Evolutionary conservation across 2,797 vertebrate species (phyloP).

Genomic region (Schizothorax lantsangensis): DNA sequence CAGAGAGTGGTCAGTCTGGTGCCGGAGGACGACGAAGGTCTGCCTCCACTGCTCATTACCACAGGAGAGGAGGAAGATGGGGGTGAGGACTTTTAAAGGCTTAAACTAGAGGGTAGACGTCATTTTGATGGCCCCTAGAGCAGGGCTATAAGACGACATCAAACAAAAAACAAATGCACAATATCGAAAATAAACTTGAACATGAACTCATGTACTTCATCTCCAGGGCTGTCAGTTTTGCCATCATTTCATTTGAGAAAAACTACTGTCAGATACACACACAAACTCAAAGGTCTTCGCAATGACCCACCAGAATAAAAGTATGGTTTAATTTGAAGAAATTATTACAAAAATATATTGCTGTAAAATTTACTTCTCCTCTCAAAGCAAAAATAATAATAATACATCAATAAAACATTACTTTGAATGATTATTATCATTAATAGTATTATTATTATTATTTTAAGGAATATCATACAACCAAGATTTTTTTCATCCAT

Average conservation of each 20-base stretch:
- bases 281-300: neutral
- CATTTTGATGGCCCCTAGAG: neutral
- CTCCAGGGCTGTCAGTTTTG: too few species aligned
- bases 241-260: too few species aligned
- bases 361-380: neutral
- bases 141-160: neutral
- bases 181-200: neutral
- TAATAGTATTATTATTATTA: too few species aligned
- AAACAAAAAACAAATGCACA: neutral
- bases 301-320: neutral
- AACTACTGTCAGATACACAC: neutral
- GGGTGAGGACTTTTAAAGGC: conserved; percentile 73
- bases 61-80: conserved; percentile 78
- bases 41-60: conserved; percentile 88
- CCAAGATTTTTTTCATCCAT: neutral
- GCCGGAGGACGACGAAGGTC: conserved; percentile 80
- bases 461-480: neutral
- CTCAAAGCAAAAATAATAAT: neutral
- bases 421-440: too few species aligned
- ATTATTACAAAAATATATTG: neutral
- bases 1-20: conserved; percentile 80
- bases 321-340: neutral
- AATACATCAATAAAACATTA: too few species aligned
- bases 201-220: too few species aligned
- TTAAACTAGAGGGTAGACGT: neutral